Evolutionary conservation across 2,113 vertebrate genomes (phyloP).

Genomic region (Labrus mixtus): DNA sequence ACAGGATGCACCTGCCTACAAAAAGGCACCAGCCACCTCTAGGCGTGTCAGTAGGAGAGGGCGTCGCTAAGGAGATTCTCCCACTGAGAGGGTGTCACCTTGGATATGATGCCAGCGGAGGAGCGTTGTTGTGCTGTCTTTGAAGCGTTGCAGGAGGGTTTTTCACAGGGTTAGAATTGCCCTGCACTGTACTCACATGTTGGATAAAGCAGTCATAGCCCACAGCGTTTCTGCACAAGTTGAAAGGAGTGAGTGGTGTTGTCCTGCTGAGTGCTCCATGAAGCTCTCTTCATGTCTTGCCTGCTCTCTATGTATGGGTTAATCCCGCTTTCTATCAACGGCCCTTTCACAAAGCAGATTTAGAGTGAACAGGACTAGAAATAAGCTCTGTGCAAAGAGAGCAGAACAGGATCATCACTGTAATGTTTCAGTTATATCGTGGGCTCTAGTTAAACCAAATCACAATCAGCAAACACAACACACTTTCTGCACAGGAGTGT

Average conservation of each 20-base stretch:
- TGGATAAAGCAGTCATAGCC: constrained; percentile 47
- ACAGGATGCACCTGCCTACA: constrained; percentile 74
- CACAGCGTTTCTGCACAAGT: constrained; percentile 24
- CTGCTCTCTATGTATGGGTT: constrained; percentile 38
- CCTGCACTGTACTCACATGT: constrained; percentile 3
- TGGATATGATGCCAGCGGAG: constrained; percentile 67
- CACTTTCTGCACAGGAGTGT: neutral
- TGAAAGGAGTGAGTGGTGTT: constrained; percentile 52
- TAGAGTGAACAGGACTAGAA: constrained; percentile 54
- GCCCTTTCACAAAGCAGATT: constrained; percentile 83
- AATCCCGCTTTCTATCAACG: constrained; percentile 69
- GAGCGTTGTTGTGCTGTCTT: constrained; percentile 43
- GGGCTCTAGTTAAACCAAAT: constrained; percentile 5
- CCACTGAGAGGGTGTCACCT: constrained; percentile 73
- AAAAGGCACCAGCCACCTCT: constrained; percentile 62
- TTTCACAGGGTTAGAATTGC: constrained; percentile 15
- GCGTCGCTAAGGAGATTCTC: constrained; percentile 79
- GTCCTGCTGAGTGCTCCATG: constrained; percentile 65
- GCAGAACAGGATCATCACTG: constrained; percentile 4
- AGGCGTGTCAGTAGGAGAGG: constrained; percentile 68
- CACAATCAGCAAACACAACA: neutral
- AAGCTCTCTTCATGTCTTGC: constrained; percentile 40
- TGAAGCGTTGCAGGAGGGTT: constrained; percentile 25
- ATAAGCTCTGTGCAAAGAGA: constrained; percentile 29
- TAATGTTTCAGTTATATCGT: neutral